These are phyloP conservation scores for Polymixis lichenea DNA, from an alignment of 2,888 invertebrate genomes.

Conservation along the genomic window DNA sequence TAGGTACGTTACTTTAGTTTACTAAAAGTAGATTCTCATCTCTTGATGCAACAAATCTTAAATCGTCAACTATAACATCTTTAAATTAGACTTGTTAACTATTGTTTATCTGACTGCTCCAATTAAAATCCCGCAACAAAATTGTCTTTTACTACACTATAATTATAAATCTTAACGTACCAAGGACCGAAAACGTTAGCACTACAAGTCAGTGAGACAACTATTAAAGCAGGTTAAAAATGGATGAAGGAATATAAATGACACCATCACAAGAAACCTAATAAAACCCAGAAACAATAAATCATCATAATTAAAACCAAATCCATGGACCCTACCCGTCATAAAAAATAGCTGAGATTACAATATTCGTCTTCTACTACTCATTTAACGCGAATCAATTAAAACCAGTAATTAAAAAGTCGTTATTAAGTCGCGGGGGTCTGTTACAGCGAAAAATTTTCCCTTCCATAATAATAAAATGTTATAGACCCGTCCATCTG, in stretches of 20 bases:
- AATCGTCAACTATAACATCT: background rate
- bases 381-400: conserved; percentile 66
- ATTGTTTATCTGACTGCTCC: background rate
- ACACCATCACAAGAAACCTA: conserved; percentile 3
- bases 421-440: conserved; percentile 46
- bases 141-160: background rate
- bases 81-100: too few relatives aligned
- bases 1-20: background rate
- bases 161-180: too few relatives aligned
- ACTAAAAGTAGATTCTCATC: background rate
- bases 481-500: conserved; percentile 46
- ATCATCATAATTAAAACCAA: conserved; percentile 43
- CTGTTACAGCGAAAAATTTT: conserved; percentile 62
- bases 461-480: conserved; percentile 55
- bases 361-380: conserved; percentile 47
- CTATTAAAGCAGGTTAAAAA: background rate
- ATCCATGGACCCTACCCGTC: conserved; percentile 19
- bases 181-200: too few relatives aligned
- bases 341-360: conserved; percentile 55
- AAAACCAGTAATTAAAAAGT: conserved; percentile 67
- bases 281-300: conserved; percentile 18
- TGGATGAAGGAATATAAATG: background rate
- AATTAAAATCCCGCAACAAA: background rate
- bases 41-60: background rate
- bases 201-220: background rate